Base-by-base conservation (phyloP, 2,797 vertebrate species). In the Coccyzus lansbergi region DNA sequence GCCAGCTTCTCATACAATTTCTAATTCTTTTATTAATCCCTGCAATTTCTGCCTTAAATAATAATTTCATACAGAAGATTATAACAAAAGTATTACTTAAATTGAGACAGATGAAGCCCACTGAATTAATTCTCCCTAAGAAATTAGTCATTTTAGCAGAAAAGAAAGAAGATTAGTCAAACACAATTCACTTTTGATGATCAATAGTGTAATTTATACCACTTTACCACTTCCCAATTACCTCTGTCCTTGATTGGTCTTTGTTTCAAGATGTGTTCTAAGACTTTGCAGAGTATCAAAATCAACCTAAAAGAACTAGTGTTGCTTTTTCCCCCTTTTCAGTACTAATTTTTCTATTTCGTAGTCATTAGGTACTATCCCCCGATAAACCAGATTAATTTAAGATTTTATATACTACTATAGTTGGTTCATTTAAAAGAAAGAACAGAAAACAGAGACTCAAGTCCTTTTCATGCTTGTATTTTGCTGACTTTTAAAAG, bases 91-190 rank as follows among this genome's bases (percentile, higher is more conserved):
- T 25, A 44, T 67, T 83, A n/a, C 15, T 64, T 81, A 60, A 83
- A 94, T 60, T 1, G 1, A 88, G 69, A 81, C 6, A 60, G 44
- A 68, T 78, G 58, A 88, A 86, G 19, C 15, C 34, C 22, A 71
- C 28, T 60, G 36, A 75, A 94, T 69, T 90, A 83, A 87, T 83
- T 68, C 8, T 2, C 6, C 59, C 44, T 31, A 64, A 83, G 28
- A 93, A 90, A 80, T 74, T 31, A 68, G 52, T 81, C 5, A 83
- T 81, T 95, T 92, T 67, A 71, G 9, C 46, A 81, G 69, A 75
- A 93, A 92, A 83, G 22, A 48, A 7, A n/a, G 56, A 44, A 71
- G 38, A n/a, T 63, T 52, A 69, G n/a, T 67, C 31, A 78, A 56
- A 71, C 4, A 49, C 3, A 60, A 52, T 81, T 83, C 69, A 70